Evolutionary conservation across 2,113 vertebrate species (phyloP), one percentile per base, ranked within the genome.

Genomic region (Rhipidura dahli): DNA sequence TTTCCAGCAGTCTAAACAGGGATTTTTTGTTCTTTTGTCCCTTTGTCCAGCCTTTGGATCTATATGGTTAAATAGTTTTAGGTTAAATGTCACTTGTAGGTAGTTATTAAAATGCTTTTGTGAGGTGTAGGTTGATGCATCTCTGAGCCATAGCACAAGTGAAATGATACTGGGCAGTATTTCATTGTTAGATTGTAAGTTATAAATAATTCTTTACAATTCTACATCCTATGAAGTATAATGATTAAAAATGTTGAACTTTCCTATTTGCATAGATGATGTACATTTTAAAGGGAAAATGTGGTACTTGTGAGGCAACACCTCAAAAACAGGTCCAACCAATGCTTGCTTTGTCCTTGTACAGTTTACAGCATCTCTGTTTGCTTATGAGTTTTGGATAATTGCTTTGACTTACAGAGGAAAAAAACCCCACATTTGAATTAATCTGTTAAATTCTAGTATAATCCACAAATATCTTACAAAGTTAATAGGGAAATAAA

Each of bases 211-310:
- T 10, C 7, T 83, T 79, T 60, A 72, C 0, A 3, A 53, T 53
- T 65, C 40, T n/a, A 11, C 15, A 30, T 72, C 18, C 12, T 56
- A 39, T 11, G 31, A 83, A 33, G 13, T 17, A 54, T 16, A 54
- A 83, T 40, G 27, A 56, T 65, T 79, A 56, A 37, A 79, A 54
- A 88, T 83, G 7, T 72, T 80, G 40, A 69, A 61, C 9, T 35
- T 75, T 23, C 11, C 1, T 47, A 51, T 56, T n/a, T 77, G 22
- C 15, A 47, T 44, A 65, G 3, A 24, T 0, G 0, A n/a, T 26
- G 2, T n/a, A 17, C 11, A 1, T 39, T 83, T 80, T 65, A 69
- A 80, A 69, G 13, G 28, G 65, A 72, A 76, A 71, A 65, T 22
- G 1, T 33, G 18, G 9, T 9, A 40, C 51, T 44, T 4, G 1